Evolutionary conservation across 2,113 vertebrate genomes (phyloP).

Genomic region (Hirundichthys speculiger): DNA sequence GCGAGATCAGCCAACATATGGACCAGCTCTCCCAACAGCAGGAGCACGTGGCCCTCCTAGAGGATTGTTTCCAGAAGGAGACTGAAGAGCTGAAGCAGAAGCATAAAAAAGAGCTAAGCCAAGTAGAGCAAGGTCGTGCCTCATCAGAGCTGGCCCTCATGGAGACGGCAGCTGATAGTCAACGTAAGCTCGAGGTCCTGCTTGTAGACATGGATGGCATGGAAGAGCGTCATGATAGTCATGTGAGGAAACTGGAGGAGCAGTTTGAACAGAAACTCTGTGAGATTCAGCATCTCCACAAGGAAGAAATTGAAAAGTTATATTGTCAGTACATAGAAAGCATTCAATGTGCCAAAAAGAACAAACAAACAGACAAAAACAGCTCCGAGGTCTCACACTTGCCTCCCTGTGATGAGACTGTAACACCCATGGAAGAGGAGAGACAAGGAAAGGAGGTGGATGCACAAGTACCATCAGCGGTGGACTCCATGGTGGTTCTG

Average conservation of each 20-base stretch:
- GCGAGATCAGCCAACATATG: slow-evolving; percentile 81
- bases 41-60: slow-evolving; percentile 78
- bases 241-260: slow-evolving; percentile 86
- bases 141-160: slow-evolving; percentile 82
- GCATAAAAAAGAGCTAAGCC: slow-evolving; percentile 83
- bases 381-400: background rate
- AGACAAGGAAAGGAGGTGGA: slow-evolving; percentile 50
- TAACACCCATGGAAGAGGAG: slow-evolving; percentile 37
- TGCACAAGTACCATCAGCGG: slow-evolving; percentile 28
- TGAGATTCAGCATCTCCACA: slow-evolving; percentile 85
- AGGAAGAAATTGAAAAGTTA: slow-evolving; percentile 85
- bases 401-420: background rate
- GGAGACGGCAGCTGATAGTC: slow-evolving; percentile 79
- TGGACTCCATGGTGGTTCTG: slow-evolving; percentile 84
- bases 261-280: slow-evolving; percentile 86
- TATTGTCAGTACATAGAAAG: slow-evolving; percentile 84
- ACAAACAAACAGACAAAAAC: slow-evolving; percentile 64
- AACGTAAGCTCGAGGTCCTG: slow-evolving; percentile 81
- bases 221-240: slow-evolving; percentile 83
- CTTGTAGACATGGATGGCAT: slow-evolving; percentile 83
- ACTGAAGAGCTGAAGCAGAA: slow-evolving; percentile 79
- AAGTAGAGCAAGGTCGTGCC: slow-evolving; percentile 77
- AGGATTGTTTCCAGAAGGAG: slow-evolving; percentile 78
- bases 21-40: slow-evolving; percentile 79
- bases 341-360: slow-evolving; percentile 79